Evolutionary conservation across 2,113 vertebrate species (phyloP).

Genomic region (Dinomys branickii): DNA sequence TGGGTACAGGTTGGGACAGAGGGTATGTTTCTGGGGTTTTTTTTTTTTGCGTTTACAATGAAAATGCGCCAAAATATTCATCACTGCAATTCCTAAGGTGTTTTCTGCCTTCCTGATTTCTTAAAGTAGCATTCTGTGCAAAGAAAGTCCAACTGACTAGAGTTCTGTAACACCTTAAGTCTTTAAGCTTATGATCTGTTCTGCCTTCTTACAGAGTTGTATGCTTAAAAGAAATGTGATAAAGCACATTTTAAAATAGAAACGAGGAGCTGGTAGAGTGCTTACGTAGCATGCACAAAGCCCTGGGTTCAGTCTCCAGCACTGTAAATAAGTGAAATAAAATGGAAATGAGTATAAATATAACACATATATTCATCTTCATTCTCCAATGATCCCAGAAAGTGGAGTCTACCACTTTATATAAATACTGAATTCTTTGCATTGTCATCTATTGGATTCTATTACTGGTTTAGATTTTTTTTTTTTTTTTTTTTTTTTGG

Average conservation of each 20-base stretch:
- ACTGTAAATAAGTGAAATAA: background rate
- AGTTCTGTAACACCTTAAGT: background rate
- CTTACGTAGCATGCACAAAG: background rate
- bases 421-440: background rate
- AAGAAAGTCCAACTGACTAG: background rate
- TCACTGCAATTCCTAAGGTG: background rate
- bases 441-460: background rate
- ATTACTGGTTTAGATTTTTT: background rate
- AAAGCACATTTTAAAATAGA: background rate
- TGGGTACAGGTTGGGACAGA: background rate
- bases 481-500: too few relatives aligned
- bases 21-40: background rate
- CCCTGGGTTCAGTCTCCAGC: background rate
- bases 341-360: background rate
- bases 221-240: background rate
- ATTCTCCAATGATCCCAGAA: background rate
- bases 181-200: background rate
- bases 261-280: background rate
- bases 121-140: background rate
- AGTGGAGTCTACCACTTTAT: background rate
- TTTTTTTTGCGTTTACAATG: background rate
- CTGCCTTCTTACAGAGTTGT: background rate
- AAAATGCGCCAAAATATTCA: slow-evolving; percentile 6
- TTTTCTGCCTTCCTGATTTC: background rate
- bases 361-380: background rate